Evolutionary conservation across 1,140 invertebrate species (phyloP), one percentile per base, ranked within the genome.

Genomic region (Brachystomella parvula): DNA sequence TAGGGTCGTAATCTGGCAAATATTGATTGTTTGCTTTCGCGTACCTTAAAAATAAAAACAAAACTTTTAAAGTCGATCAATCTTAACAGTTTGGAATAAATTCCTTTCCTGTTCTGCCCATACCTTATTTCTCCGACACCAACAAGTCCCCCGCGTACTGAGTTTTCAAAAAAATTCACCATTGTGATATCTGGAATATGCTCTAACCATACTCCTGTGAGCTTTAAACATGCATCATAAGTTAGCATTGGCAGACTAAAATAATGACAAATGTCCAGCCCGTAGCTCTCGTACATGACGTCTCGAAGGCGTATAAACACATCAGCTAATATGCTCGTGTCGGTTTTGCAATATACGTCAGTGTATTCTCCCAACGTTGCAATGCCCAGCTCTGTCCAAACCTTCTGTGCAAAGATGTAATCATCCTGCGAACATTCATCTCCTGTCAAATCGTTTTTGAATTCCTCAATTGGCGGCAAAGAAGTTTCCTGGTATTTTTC

Each of bases 81-180:
- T n/a, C n/a, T n/a, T n/a, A n/a, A n/a, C 68, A 70, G 19, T 73
- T 74, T 70, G 67, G 67, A 63, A 30, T 69, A 65, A 28, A 73
- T 61, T 2, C 67, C 70, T 21, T 73, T 74, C 56, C 61, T 32
- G 21, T 58, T 77, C 75, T 64, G 76, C 3, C 66, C 65, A 73
- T 64, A 44, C 24, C 78, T 31, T 73, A 76, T 75, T 61, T 68
- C 71, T 69, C 77, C 78, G 67, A 78, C 74, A 15, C 63, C 61
- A 1, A 74, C 44, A 15, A 76, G 73, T 0, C 75, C 75, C 31
- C 75, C 28, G 26, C 57, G 12, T 19, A 76, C 71, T 19, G 64
- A 67, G 21, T 44, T 67, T 65, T 79, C 75, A 57, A 81, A 71
- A 65, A 81, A 79, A 24, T 76, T 64, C 32, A 76, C 57, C 73